Evolutionary conservation across 2,113 vertebrate genomes (phyloP), one percentile per base, ranked within the genome.

Genomic region (Myanophis thanlyinensis): DNA sequence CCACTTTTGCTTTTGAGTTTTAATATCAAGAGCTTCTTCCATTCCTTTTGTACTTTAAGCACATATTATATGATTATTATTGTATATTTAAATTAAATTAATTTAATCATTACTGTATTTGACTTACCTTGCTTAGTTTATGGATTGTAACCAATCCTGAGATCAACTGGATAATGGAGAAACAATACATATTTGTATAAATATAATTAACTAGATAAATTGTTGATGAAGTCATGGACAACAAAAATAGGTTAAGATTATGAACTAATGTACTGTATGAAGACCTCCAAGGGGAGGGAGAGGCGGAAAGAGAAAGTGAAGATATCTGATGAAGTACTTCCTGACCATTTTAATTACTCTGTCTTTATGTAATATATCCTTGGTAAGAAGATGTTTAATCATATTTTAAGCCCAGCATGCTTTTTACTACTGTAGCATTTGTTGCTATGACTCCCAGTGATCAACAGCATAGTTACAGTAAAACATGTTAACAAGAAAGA

Each of bases 221-320:
- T 44, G 95, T 95, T 93, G 85, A 53, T 91, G 25, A 89, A 46
- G 20, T 84, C 23, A 80, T 10, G 40, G 4, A 44, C 47, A 62
- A 11, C 46, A 67, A 80, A 30, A 73, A 51, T 13, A 12, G 10
- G n/a, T 51, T 18, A 52, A 12, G 46, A 18, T 48, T 27, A 85
- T 85, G 27, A 85, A 22, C 20, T n/a, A 35, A 40, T 40, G 67
- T 80, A 67, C 3, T 67, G 30, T 67, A 44, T 80, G 1, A 22
- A 22, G 18, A 80, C 73, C 18, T 44, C 18, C 15, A 44, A 3
- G 35, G 35, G 23, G 35, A 44, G 35, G 7, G 27, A 23, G 27
- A n/a, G 1, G 5, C 18, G 23, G 35, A 80, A 40, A 44, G 35
- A 80, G 35, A 44, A 80, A 40, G 15, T 59, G 25, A 59, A 80